Percentiles rank a stretch among this genome's conserved stretches.
Conservation (phyloP, 2,797 vertebrate genomes). For the Centropyge bicolor region DNA sequence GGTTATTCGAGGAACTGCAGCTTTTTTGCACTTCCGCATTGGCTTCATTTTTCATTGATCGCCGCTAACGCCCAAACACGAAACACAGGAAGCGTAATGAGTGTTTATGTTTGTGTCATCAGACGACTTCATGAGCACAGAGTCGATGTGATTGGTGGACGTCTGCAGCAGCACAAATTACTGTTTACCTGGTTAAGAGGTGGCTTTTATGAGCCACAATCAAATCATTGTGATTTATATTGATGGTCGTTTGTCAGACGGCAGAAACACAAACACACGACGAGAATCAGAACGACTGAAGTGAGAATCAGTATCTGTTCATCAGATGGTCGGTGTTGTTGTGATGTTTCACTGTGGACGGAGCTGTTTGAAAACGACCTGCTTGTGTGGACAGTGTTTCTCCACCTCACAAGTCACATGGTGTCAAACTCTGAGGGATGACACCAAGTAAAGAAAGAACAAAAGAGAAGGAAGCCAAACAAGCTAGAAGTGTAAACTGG, state of each 20-base stretch:
- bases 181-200: conserved; percentile 11
- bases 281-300: background rate
- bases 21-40: too few species aligned
- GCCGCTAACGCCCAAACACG: background rate
- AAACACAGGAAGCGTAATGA: background rate
- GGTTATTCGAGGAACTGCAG: too few species aligned
- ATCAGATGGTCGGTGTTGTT: background rate
- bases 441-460: background rate
- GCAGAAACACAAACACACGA: background rate
- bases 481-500: background rate
- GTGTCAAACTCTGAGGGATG: background rate
- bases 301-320: background rate
- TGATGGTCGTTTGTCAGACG: background rate
- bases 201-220: background rate
- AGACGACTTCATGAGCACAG: background rate
- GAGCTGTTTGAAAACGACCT: background rate
- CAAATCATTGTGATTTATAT: background rate
- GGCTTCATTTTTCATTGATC: too few species aligned
- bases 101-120: background rate
- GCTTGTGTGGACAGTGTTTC: background rate
- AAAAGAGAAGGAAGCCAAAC: conserved; percentile 18
- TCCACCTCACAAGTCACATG: background rate
- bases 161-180: background rate
- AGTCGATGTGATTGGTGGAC: background rate
- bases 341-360: background rate